These are phyloP conservation scores for Scartelaos histophorus DNA, from an alignment of 2,113 vertebrate species.

Conservation along the genomic window DNA sequence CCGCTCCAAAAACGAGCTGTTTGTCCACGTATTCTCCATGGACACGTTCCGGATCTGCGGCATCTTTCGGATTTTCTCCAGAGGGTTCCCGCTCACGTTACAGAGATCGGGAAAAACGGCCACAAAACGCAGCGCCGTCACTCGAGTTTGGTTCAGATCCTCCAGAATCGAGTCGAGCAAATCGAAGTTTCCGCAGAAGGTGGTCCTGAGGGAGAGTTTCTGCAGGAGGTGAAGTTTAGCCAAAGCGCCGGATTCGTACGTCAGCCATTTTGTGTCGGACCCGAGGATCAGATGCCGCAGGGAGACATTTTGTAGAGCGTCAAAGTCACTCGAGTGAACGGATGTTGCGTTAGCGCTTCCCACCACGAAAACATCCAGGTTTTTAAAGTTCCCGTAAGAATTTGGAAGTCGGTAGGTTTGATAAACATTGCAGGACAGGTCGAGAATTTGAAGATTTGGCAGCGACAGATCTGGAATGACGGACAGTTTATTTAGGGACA, in stretches of 20 bases:
- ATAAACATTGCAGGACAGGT: conserved; percentile 57
- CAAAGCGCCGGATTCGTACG: conserved; percentile 60
- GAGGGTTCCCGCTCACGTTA: conserved; percentile 35
- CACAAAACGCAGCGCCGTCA: conserved; percentile 35
- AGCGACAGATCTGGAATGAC: conserved; percentile 57
- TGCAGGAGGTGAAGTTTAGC: conserved; percentile 47
- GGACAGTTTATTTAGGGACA: conserved; percentile 57
- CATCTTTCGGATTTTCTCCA: conserved; percentile 50
- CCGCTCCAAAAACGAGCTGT: conserved; percentile 56
- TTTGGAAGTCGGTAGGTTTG: conserved; percentile 50
- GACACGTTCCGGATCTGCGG: conserved; percentile 50
- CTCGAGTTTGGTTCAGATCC: conserved; percentile 55
- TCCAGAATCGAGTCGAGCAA: conserved; percentile 50
- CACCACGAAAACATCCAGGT: conserved; percentile 46
- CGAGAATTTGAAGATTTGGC: conserved; percentile 53
- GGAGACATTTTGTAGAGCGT: conserved; percentile 32
- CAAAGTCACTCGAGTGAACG: conserved; percentile 53
- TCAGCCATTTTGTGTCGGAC: conserved; percentile 39
- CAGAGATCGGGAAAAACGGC: conserved; percentile 59
- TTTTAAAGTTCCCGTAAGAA: conserved; percentile 41
- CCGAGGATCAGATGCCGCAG: conserved; percentile 56
- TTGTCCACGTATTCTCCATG: conserved; percentile 60
- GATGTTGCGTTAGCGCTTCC: conserved; percentile 50
- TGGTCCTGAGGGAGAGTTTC: conserved; percentile 47
- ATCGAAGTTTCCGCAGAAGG: conserved; percentile 53